Conservation (phyloP, 2,113 vertebrate genomes). For the Acanthochromis polyacanthus region DNA sequence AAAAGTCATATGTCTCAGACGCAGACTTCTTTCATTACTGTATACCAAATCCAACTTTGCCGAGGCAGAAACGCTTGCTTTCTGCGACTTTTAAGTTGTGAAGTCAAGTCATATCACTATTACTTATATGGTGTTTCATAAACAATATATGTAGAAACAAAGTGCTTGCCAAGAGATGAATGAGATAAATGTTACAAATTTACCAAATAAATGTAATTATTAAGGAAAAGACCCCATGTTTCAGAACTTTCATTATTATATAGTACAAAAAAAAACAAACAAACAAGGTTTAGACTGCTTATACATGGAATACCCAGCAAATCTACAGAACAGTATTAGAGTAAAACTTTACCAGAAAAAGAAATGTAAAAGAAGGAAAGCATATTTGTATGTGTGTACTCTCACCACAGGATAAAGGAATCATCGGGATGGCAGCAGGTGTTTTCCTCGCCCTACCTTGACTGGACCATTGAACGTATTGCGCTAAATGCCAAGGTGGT, state of each 20-base stretch:
- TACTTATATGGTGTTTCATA: no score
- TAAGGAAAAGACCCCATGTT: no score
- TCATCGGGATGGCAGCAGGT: slow-evolving; percentile 98
- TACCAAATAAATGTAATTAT: no score
- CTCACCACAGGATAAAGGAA: slow-evolving; percentile 91
- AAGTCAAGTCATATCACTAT: neutral
- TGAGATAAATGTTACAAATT: no score
- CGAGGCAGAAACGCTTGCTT: neutral
- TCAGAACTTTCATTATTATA: no score
- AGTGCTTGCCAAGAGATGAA: no score
- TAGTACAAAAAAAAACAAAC: no score
- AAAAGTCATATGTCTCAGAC: neutral
- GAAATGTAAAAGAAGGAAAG: neutral
- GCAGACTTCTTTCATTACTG: neutral
- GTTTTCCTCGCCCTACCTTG: slow-evolving; percentile 95
- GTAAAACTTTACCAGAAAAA: neutral
- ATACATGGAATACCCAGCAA: no score
- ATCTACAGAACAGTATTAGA: neutral
- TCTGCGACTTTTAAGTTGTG: neutral
- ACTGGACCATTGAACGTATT: slow-evolving; percentile 95
- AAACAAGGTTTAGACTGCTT: no score
- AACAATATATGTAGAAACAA: no score
- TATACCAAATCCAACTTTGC: neutral
- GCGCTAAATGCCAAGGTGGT: slow-evolving; percentile 98
- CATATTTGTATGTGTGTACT: neutral